These are phyloP conservation scores for Parasteatoda tepidariorum DNA, from an alignment of 1,140 invertebrate species.

Conservation along the genomic window DNA sequence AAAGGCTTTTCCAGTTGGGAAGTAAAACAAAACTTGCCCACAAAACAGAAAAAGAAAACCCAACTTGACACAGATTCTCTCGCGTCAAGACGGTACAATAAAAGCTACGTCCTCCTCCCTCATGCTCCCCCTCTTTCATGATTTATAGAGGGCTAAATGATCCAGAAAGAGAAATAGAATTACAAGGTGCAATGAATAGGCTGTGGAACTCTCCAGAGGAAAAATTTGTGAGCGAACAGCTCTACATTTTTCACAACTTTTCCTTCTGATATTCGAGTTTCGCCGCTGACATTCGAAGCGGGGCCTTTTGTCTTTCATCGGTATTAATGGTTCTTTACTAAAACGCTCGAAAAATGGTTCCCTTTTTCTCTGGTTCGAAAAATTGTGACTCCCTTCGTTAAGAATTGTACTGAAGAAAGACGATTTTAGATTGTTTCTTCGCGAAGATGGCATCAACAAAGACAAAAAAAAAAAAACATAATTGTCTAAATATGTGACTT, in stretches of 20 bases:
- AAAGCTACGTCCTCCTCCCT: background rate
- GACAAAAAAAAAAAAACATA: too few species aligned
- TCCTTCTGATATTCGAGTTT: background rate
- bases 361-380: too few species aligned
- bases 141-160: constrained; percentile 45
- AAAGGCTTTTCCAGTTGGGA: background rate
- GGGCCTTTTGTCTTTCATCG: background rate
- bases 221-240: background rate
- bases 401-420: too few species aligned
- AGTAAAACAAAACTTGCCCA: background rate
- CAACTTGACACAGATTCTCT: background rate
- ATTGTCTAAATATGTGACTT: too few species aligned
- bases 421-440: too few species aligned
- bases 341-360: background rate
- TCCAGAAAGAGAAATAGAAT: constrained; percentile 33
- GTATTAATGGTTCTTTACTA: constrained; percentile 36
- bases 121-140: background rate
- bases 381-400: too few species aligned
- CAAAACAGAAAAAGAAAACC: background rate
- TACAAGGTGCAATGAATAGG: constrained; percentile 32
- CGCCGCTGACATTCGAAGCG: background rate
- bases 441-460: too few species aligned
- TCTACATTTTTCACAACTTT: background rate
- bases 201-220: background rate
- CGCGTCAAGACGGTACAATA: constrained; percentile 11